Base-by-base conservation (phyloP, 2,888 invertebrate genomes). In the Microdon myrmicae region DNA sequence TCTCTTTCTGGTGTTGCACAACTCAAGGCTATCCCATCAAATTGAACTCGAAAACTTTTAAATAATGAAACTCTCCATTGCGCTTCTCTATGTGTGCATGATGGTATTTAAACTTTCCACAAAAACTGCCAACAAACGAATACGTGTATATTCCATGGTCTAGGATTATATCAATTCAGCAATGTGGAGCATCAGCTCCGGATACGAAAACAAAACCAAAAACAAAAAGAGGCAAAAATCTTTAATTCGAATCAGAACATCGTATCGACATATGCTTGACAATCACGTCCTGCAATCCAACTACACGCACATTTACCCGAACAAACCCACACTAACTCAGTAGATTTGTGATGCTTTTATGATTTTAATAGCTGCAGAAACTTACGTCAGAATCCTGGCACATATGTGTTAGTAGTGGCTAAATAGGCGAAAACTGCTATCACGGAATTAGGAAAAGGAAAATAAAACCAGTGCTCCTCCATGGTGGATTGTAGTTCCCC, bases 41-140 rank as follows among this genome's bases (percentile, higher is more conserved):
- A n/a, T n/a, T n/a, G n/a, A n/a, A n/a, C n/a, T n/a, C n/a, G n/a
- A n/a, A 28, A 12, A 49, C 34, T 41, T 29, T 41, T 53, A 53
- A 60, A 60, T 60, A 60, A 47, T 37, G 47, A 20, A 51, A 51
- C 44, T 34, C n/a, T 74, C 74, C 74, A 75, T 78, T 78, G 78
- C n/a, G n/a, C n/a, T n/a, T 77, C 77, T 76, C 74, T 78, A 76
- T 77, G 73, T 70, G 72, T 76, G 78, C 77, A 78, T 77, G 77
- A 76, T 75, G 75, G 74, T 77, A 77, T 78, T 74, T 76, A 43
- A 49, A 31, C 43, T 31, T 28, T 29, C n/a, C 35, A 31, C 41
- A 35, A 23, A 17, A 32, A 22, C 19, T n/a, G n/a, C n/a, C n/a
- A n/a, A n/a, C n/a, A n/a, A n/a, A n/a, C n/a, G n/a, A n/a, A n/a